phyloP scores from a whole-genome alignment of 2,113 vertebrate species.

The Pungitius pungitius region DNA sequence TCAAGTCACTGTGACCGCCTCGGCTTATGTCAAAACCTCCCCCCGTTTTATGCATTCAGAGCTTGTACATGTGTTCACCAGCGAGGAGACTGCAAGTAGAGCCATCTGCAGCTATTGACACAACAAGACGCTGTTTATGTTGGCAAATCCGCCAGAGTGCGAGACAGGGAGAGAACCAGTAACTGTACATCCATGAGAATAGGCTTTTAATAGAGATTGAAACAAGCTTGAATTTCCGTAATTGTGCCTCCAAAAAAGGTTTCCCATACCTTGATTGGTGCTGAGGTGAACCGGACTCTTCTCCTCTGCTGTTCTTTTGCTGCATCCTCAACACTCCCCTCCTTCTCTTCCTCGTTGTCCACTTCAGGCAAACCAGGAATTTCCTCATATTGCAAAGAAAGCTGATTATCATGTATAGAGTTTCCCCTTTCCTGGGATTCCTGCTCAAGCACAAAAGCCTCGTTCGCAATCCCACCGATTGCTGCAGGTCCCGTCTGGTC shows the following conservation, averaged over 20 bases:
- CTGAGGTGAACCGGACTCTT: constrained; percentile 87
- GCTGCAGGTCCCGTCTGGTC: constrained; percentile 44
- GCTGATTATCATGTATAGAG: not conserved
- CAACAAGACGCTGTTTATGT: constrained; percentile 50
- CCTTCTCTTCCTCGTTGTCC: constrained; percentile 80
- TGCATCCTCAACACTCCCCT: constrained; percentile 75
- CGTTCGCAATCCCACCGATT: constrained; percentile 83
- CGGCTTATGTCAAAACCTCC: constrained; percentile 15
- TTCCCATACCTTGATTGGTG: constrained; percentile 85
- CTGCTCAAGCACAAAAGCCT: constrained; percentile 81
- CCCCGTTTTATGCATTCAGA: not conserved
- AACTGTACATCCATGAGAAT: not conserved
- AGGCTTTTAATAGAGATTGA: not conserved
- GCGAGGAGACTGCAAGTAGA: constrained; percentile 19
- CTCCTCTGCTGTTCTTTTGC: constrained; percentile 66
- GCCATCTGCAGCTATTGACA: constrained; percentile 52
- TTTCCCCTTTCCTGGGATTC: constrained; percentile 63
- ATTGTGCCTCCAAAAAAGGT: not conserved
- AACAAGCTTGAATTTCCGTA: not conserved
- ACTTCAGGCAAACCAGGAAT: constrained; percentile 85
- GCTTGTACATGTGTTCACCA: constrained; percentile 1
- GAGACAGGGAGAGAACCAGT: constrained; percentile 9
- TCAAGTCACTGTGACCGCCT: not conserved
- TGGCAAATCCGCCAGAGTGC: constrained; percentile 36
- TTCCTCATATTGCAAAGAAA: constrained; percentile 81